Conservation (phyloP, 1,140 invertebrate species). For the Habropoda laboriosa region DNA sequence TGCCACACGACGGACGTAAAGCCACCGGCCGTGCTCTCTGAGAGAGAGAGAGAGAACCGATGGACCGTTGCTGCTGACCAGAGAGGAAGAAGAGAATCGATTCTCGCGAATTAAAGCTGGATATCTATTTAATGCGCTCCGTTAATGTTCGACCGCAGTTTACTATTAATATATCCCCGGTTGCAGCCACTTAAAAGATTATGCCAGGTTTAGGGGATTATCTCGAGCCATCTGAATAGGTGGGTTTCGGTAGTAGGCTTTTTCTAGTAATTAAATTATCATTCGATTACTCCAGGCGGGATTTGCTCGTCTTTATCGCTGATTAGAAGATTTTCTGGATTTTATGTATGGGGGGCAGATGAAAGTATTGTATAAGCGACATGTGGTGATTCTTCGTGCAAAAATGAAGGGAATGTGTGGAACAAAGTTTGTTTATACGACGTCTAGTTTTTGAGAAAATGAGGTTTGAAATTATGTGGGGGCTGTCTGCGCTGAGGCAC, state of each 20-base stretch:
- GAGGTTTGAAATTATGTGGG: no score
- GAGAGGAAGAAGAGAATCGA: constrained; percentile 45
- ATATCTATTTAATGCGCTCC: constrained; percentile 51
- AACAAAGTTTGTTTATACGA: no score
- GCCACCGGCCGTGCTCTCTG: neutral
- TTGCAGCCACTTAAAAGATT: constrained; percentile 37
- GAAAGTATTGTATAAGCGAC: no score
- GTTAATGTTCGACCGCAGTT: constrained; percentile 5
- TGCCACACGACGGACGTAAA: constrained; percentile 34
- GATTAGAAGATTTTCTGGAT: no score
- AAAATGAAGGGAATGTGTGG: no score
- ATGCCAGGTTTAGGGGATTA: constrained; percentile 23
- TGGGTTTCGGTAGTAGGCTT: neutral
- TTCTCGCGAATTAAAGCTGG: constrained; percentile 55
- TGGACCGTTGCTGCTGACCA: no score
- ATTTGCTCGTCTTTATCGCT: neutral
- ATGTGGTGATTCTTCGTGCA: no score
- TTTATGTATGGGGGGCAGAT: no score
- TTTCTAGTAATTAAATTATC: neutral
- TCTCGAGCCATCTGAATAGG: neutral
- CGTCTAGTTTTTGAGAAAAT: no score
- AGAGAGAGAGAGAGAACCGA: neutral
- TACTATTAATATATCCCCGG: constrained; percentile 36
- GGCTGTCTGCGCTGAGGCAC: no score
- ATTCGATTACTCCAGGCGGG: neutral